Percentiles rank a stretch among this genome's conserved stretches.
Conservation (phyloP, 2,888 invertebrate genomes). For the Ectemnius lituratus region DNA sequence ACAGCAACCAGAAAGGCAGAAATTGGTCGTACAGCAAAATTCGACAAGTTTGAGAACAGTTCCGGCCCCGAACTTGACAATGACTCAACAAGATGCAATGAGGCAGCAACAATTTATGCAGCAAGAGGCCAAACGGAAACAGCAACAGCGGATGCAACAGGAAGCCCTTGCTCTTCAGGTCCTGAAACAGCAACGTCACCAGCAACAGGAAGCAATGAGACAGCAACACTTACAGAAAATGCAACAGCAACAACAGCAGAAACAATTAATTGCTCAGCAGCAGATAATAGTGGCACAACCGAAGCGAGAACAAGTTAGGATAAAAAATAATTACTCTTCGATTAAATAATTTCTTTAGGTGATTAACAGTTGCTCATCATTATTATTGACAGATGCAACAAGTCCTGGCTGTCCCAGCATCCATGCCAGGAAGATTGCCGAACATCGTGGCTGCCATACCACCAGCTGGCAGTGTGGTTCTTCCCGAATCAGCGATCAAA, state of each 20-base stretch:
- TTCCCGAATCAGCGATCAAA: slow-evolving; percentile 26
- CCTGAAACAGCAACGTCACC: slow-evolving; percentile 72
- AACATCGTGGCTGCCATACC: slow-evolving; percentile 65
- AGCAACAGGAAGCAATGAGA: slow-evolving; percentile 71
- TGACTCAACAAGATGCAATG: slow-evolving; percentile 63
- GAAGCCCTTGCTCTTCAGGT: slow-evolving; percentile 70
- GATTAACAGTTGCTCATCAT: not conserved
- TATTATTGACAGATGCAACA: slow-evolving; percentile 45
- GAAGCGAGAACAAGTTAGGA: slow-evolving; percentile 54
- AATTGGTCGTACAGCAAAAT: slow-evolving; percentile 73
- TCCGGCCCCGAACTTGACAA: slow-evolving; percentile 49
- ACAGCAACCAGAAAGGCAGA: slow-evolving; percentile 82
- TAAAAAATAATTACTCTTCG: not conserved
- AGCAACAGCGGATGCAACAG: slow-evolving; percentile 68
- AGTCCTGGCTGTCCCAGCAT: slow-evolving; percentile 39
- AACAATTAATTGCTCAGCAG: slow-evolving; percentile 48
- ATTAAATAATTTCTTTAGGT: not conserved
- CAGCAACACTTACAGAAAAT: slow-evolving; percentile 66
- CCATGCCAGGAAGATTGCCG: slow-evolving; percentile 56
- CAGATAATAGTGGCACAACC: slow-evolving; percentile 61
- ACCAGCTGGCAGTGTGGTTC: slow-evolving; percentile 53
- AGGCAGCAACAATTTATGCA: slow-evolving; percentile 64
- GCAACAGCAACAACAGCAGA: slow-evolving; percentile 39
- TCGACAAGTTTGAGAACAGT: slow-evolving; percentile 66
- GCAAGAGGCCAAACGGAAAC: slow-evolving; percentile 62